phyloP scores from a whole-genome alignment of 2,113 vertebrate genomes.

The Australoheros scitulus region DNA sequence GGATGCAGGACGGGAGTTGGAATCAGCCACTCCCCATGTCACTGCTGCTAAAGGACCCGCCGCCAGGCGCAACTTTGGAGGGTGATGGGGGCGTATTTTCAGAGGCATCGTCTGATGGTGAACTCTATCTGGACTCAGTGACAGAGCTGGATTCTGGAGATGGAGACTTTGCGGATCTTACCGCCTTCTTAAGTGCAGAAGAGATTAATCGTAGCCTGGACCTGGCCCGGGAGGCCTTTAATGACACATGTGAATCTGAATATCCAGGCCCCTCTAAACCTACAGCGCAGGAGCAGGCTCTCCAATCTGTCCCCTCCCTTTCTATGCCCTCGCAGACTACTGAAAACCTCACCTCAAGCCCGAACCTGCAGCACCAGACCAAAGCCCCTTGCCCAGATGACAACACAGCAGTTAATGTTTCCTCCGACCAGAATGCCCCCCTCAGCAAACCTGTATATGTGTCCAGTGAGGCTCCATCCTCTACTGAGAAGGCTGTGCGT shows the following conservation, averaged over 20 bases:
- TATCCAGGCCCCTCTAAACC: conserved; percentile 57
- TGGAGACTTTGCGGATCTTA: conserved; percentile 84
- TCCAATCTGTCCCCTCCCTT: conserved; percentile 53
- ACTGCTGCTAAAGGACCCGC: conserved; percentile 76
- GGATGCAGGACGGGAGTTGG: conserved; percentile 86
- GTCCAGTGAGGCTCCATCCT: conserved; percentile 68
- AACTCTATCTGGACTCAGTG: conserved; percentile 83
- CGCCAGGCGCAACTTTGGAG: conserved; percentile 68
- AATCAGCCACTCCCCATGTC: conserved; percentile 79
- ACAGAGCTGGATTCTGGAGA: conserved; percentile 82
- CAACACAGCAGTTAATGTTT: conserved; percentile 54
- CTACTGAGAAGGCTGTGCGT: conserved; percentile 53
- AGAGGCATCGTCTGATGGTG: conserved; percentile 83
- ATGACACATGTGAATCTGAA: conserved; percentile 54
- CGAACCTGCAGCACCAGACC: conserved; percentile 42
- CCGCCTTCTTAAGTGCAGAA: conserved; percentile 92
- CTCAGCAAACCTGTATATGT: conserved; percentile 70
- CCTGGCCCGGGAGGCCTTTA: conserved; percentile 90
- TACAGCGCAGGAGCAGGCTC: conserved; percentile 68
- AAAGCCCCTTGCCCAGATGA: conserved; percentile 42
- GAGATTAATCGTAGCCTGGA: conserved; percentile 93
- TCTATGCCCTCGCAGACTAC: conserved; percentile 29
- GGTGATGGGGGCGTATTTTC: conserved; percentile 77
- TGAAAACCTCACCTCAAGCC: conserved; percentile 62
- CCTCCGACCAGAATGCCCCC: conserved; percentile 54